A percentile compares a stretch with the other conserved stretches of the same genome.
Evolutionary conservation across 2,113 vertebrate genomes (phyloP).

Genomic region (Hippocampus abdominalis): DNA sequence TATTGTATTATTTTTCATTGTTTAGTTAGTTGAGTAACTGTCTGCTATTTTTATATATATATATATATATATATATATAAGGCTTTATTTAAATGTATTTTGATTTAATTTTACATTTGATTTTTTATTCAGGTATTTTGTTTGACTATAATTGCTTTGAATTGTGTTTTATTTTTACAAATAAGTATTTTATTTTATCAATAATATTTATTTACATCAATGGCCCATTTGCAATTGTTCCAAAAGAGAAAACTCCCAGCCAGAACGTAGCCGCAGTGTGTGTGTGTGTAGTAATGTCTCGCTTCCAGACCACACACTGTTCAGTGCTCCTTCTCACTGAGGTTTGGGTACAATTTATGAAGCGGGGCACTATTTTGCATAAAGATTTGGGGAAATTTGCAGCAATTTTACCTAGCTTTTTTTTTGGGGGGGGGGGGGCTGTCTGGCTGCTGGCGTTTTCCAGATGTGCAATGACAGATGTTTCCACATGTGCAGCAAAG

Average conservation of each 20-base stretch:
- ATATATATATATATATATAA: not conserved
- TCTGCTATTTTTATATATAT: not conserved
- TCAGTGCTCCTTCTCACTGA: conserved; percentile 35
- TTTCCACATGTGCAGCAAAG: conserved; percentile 68
- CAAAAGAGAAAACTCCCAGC: not conserved
- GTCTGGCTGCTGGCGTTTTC: conserved; percentile 58
- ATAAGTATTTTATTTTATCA: no score
- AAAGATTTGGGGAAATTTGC: conserved; percentile 67
- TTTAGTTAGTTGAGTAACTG: no score
- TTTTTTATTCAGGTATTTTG: not conserved
- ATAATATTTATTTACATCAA: no score
- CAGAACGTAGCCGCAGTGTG: not conserved
- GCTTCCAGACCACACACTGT: conserved; percentile 28
- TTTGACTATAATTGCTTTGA: not conserved
- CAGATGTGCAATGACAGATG: conserved; percentile 72
- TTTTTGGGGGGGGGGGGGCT: conserved; percentile 28
- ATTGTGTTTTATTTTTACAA: not conserved
- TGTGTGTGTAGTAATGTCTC: not conserved
- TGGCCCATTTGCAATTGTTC: not conserved
- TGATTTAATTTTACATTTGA: not conserved
- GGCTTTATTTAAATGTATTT: not conserved
- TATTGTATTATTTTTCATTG: no score
- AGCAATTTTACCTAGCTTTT: conserved; percentile 56
- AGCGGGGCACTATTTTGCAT: conserved; percentile 69
- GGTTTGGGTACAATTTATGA: conserved; percentile 56